Percentiles rank a stretch among this genome's conserved stretches.
phyloP scores from a whole-genome alignment of 2,888 invertebrate genomes.

The Leucozona laternaria region DNA sequence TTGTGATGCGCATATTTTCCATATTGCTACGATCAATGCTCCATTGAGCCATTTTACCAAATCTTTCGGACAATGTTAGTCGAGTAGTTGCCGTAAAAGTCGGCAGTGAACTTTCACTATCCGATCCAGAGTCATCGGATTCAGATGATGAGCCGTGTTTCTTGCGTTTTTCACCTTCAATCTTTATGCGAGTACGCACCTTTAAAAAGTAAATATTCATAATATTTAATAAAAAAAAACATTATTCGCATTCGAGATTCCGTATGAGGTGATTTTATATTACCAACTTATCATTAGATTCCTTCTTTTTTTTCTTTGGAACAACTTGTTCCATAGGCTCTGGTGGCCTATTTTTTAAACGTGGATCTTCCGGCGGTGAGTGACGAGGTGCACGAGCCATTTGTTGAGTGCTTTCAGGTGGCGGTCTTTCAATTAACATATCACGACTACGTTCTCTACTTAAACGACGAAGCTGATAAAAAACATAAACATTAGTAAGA shows the following conservation, averaged over 20 bases:
- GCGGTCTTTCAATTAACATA: conserved; percentile 76
- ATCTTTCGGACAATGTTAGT: conserved; percentile 92
- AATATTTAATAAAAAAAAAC: neutral
- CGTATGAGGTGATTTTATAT: conserved; percentile 26
- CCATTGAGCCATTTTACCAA: conserved; percentile 97
- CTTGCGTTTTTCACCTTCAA: conserved; percentile 84
- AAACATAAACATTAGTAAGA: neutral
- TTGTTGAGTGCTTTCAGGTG: conserved; percentile 80
- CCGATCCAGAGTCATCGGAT: conserved; percentile 86
- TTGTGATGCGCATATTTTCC: conserved; percentile 94
- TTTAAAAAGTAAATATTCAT: conserved; percentile 63
- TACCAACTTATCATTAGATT: conserved; percentile 82
- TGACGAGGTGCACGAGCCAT: conserved; percentile 81
- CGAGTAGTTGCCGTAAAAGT: conserved; percentile 87
- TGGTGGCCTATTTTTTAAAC: conserved; percentile 85
- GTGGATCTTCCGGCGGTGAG: conserved; percentile 86
- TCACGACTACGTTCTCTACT: conserved; percentile 79
- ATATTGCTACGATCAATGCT: conserved; percentile 92
- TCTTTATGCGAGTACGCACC: conserved; percentile 83
- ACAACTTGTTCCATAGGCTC: conserved; percentile 85
- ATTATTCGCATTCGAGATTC: neutral
- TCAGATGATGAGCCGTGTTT: conserved; percentile 85
- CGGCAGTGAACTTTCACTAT: conserved; percentile 85
- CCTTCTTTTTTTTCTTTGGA: conserved; percentile 84
- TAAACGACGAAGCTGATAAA: conserved; percentile 56